These are phyloP conservation scores for Grantiella picta DNA, from an alignment of 2,113 vertebrate species.

Conservation along the genomic window DNA sequence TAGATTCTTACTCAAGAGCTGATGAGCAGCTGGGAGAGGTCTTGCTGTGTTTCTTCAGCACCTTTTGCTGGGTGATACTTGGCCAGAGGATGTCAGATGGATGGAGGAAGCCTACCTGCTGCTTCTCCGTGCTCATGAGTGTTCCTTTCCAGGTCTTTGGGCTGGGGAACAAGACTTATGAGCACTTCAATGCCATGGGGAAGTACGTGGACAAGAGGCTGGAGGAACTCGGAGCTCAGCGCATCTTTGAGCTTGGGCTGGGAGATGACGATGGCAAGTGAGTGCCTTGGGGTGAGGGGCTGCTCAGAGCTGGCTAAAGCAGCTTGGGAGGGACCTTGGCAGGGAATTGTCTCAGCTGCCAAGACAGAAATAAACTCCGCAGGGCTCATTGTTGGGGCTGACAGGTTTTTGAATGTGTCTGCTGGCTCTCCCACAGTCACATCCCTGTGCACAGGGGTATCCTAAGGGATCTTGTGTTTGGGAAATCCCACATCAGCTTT, in stretches of 20 bases:
- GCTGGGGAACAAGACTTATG: conserved; percentile 95
- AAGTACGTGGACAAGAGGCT: conserved; percentile 93
- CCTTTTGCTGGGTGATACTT: background rate
- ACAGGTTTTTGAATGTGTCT: fast-evolving
- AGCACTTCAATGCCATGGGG: conserved; percentile 98
- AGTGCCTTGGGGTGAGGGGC: conserved; percentile 63
- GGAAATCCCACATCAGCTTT: background rate
- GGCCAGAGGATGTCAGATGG: background rate
- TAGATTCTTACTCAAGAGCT: background rate
- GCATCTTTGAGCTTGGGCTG: conserved; percentile 92
- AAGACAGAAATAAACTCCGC: background rate
- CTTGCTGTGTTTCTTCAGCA: background rate
- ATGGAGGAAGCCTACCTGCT: background rate
- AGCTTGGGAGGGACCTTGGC: background rate
- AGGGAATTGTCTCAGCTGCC: background rate
- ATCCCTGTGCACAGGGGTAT: background rate
- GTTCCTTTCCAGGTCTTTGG: conserved; percentile 84
- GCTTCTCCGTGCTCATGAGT: background rate
- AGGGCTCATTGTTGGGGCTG: background rate
- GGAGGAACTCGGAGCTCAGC: conserved; percentile 87
- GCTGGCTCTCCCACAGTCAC: background rate
- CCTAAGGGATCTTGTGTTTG: background rate
- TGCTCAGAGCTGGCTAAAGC: background rate
- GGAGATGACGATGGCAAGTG: conserved; percentile 96
- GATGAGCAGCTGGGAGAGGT: background rate